Percentiles rank a stretch among this genome's conserved stretches.
Evolutionary conservation across 2,888 invertebrate genomes (phyloP).

Genomic region (Orthonychiurus folsomi): DNA sequence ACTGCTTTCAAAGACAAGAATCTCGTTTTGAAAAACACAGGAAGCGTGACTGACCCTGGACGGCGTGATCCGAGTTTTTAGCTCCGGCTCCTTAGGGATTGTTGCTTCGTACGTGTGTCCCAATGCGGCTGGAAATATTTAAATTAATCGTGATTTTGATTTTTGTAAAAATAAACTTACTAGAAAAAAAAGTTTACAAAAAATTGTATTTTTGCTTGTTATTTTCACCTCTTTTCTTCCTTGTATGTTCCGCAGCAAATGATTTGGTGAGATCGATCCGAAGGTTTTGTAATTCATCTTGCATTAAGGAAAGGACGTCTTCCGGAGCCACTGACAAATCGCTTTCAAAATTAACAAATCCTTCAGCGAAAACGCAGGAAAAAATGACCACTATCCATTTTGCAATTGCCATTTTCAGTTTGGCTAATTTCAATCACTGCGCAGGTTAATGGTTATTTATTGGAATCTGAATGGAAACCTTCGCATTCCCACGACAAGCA

Average conservation of each 20-base stretch:
- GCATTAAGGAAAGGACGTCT: background rate
- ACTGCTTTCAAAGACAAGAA: slow-evolving; percentile 15
- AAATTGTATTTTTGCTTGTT: no score
- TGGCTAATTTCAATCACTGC: no score
- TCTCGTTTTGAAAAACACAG: slow-evolving; percentile 15
- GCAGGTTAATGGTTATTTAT: no score
- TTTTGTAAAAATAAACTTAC: background rate
- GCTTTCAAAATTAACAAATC: background rate
- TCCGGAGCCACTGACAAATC: background rate
- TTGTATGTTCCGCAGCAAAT: slow-evolving; percentile 21
- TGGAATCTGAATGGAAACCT: no score
- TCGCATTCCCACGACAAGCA: no score
- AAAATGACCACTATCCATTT: background rate
- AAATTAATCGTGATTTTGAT: no score
- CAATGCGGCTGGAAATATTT: background rate
- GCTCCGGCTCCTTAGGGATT: background rate
- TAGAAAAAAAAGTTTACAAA: no score
- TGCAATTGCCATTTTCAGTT: no score
- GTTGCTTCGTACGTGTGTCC: background rate
- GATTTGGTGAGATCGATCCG: slow-evolving; percentile 28
- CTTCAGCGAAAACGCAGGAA: background rate
- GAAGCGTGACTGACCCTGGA: background rate
- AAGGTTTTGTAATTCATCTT: slow-evolving; percentile 31
- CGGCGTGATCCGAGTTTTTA: background rate
- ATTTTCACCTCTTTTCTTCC: slow-evolving; percentile 28